Evolutionary conservation across 2,797 vertebrate species (phyloP).

Genomic region (Chelonia mydas): DNA sequence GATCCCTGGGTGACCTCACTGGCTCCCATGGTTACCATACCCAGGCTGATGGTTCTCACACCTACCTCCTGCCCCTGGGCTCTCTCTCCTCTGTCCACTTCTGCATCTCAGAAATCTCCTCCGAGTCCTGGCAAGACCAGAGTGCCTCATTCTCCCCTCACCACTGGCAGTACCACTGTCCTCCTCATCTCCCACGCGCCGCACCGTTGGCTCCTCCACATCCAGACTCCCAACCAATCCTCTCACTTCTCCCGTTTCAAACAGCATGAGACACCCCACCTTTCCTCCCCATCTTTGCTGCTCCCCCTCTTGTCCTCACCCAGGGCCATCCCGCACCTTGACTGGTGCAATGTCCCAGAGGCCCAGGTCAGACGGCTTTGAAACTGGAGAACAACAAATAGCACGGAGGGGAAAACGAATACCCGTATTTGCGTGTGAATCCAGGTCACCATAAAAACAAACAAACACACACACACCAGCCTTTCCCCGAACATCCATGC

Average conservation of each 20-base stretch:
- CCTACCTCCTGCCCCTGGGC: neutral
- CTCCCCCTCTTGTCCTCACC: fast-evolving
- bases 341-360: neutral
- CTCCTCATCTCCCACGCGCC: neutral
- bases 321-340: neutral
- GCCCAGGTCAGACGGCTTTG: neutral
- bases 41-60: neutral
- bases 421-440: neutral
- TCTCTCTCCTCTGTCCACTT: neutral
- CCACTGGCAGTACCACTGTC: neutral
- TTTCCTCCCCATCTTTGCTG: neutral
- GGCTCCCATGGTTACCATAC: neutral
- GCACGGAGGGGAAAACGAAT: neutral
- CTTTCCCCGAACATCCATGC: neutral
- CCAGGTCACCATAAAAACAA: fast-evolving
- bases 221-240: neutral
- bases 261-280: neutral
- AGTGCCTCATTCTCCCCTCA: neutral
- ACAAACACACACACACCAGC: too few species aligned
- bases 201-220: neutral
- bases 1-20: neutral
- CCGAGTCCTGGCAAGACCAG: fast-evolving
- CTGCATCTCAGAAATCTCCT: neutral
- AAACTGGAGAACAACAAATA: neutral
- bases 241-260: neutral